Evolutionary conservation across 2,888 invertebrate genomes (phyloP).

Genomic region (Troglohyphantes excavatus): DNA sequence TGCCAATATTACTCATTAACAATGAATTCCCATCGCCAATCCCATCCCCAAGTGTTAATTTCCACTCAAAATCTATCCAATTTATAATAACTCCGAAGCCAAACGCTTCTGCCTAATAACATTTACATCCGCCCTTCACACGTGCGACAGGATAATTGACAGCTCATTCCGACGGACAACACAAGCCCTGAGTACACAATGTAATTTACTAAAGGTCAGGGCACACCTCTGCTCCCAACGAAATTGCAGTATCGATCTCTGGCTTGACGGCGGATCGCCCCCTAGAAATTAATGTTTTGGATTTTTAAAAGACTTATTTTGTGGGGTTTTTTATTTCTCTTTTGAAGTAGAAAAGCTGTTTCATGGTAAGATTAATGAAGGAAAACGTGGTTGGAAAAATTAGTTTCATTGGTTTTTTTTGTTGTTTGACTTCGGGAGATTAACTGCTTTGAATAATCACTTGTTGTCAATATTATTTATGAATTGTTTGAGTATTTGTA

Average conservation of each 20-base stretch:
- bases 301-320: neutral
- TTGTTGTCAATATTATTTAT: too few relatives aligned
- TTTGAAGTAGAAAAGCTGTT: neutral
- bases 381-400: neutral
- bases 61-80: neutral
- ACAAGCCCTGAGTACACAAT: neutral
- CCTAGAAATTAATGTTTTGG: neutral
- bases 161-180: neutral
- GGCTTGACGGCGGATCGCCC: neutral
- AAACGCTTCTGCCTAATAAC: conserved; percentile 12
- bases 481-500: too few relatives aligned
- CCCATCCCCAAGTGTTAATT: neutral
- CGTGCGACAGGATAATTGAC: conserved; percentile 2
- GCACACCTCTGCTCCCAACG: neutral
- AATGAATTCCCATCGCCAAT: neutral
- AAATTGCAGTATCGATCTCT: neutral
- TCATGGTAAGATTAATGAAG: neutral
- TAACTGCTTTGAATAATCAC: too few relatives aligned
- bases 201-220: conserved; percentile 3
- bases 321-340: neutral
- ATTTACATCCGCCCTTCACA: neutral
- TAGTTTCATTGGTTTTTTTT: neutral
- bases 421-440: neutral
- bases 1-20: neutral
- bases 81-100: neutral